Percentiles rank a stretch among this genome's conserved stretches.
Evolutionary conservation across 2,113 vertebrate species (phyloP).

Genomic region (Sander vitreus): DNA sequence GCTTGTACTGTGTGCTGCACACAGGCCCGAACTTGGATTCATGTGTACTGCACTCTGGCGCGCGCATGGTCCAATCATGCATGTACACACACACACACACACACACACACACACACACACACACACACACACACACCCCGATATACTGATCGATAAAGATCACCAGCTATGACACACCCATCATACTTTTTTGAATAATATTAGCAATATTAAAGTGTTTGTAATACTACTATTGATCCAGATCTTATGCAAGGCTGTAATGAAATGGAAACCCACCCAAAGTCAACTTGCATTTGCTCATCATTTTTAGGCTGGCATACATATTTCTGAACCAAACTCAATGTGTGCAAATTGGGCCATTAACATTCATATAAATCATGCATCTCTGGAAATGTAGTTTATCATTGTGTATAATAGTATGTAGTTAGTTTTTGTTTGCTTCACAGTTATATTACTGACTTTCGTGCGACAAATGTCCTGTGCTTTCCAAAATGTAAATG

Average conservation of each 20-base stretch:
- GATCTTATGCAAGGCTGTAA: neutral
- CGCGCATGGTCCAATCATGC: constrained; percentile 58
- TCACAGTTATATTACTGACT: neutral
- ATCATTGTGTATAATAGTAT: neutral
- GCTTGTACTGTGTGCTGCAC: constrained; percentile 9
- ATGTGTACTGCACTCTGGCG: constrained; percentile 50
- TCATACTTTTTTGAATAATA: too few relatives aligned
- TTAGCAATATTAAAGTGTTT: neutral
- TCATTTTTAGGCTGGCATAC: neutral
- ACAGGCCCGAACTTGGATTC: constrained; percentile 62
- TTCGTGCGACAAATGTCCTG: neutral
- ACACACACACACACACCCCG: constrained; percentile 23
- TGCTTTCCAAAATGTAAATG: neutral
- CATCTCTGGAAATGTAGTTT: neutral
- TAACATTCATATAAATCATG: neutral
- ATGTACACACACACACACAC: constrained; percentile 15
- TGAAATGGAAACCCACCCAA: neutral
- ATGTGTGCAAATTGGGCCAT: neutral
- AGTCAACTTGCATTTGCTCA: neutral
- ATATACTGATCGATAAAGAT: constrained; percentile 37
- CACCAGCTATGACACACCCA: constrained; percentile 6
- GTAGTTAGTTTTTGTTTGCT: neutral
- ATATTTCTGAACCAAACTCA: too few relatives aligned
- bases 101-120: constrained; percentile 10
- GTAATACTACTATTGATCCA: neutral